Percentiles rank a stretch among this genome's conserved stretches.
Conservation (phyloP, 1,140 invertebrate species). For the Lepidurus packardi region DNA sequence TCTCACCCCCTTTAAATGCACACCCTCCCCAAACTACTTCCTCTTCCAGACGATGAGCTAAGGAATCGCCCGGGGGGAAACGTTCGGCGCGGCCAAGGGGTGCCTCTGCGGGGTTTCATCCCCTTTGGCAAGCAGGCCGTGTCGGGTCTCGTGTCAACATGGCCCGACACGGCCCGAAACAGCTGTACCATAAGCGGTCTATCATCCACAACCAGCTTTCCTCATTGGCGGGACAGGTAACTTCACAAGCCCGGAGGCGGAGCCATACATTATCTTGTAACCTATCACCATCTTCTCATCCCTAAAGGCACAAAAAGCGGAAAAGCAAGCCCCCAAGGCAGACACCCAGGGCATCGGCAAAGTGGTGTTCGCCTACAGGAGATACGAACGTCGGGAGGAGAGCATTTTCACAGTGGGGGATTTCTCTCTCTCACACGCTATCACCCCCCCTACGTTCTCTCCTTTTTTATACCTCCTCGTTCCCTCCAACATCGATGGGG, state of each 20-base stretch:
- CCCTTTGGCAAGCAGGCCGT: constrained; percentile 28
- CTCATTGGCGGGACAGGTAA: constrained; percentile 27
- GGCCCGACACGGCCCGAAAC: constrained; percentile 33
- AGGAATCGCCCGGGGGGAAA: background rate
- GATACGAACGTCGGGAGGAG: constrained; percentile 20
- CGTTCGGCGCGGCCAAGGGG: background rate
- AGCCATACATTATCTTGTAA: constrained; percentile 34
- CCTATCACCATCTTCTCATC: constrained; percentile 34
- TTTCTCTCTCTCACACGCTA: background rate
- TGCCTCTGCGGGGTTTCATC: constrained; percentile 33
- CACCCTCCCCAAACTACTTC: constrained; percentile 35
- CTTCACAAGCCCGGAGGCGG: constrained; percentile 30
- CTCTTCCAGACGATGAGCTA: constrained; percentile 7
- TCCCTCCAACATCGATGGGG: background rate
- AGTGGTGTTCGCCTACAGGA: constrained; percentile 4
- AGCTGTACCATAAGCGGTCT: constrained; percentile 34
- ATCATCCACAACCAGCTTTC: constrained; percentile 29
- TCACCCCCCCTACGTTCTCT: background rate
- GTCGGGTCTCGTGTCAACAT: constrained; percentile 33
- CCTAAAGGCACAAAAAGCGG: constrained; percentile 20
- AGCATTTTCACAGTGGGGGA: background rate
- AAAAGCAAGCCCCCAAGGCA: constrained; percentile 9
- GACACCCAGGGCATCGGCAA: constrained; percentile 16
- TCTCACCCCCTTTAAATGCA: constrained; percentile 42
- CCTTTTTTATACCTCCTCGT: background rate